Percentiles rank a stretch among this genome's conserved stretches.
phyloP scores from a whole-genome alignment of 2,113 vertebrate genomes.

The Leucosticte australis region DNA sequence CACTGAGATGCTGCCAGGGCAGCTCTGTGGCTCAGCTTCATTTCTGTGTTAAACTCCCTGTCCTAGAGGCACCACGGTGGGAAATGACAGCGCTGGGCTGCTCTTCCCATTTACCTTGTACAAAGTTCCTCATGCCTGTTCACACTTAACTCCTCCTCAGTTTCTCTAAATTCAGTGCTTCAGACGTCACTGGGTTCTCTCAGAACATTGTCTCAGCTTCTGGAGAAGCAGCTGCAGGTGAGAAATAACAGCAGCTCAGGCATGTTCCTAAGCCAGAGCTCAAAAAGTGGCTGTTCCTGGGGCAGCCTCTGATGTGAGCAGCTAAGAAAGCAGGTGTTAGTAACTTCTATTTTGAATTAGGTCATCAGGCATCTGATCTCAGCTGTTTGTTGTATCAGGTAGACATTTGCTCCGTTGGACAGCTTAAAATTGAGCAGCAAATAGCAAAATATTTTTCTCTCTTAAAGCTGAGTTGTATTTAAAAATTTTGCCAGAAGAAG shows the following conservation, averaged over 20 bases:
- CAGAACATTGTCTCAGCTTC: background rate
- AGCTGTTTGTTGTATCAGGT: background rate
- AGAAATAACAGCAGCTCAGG: background rate
- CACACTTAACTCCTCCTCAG: background rate
- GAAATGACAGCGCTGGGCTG: background rate
- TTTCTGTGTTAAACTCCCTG: background rate
- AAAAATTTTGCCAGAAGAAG: background rate
- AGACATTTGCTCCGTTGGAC: background rate
- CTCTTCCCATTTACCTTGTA: background rate
- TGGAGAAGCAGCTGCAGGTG: background rate
- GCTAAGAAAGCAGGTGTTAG: background rate
- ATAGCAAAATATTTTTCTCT: background rate
- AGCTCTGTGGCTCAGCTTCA: background rate
- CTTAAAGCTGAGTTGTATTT: background rate
- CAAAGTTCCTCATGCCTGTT: background rate
- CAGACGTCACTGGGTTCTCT: background rate
- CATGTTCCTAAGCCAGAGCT: background rate
- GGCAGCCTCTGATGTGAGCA: background rate
- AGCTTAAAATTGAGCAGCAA: background rate
- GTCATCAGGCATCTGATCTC: background rate
- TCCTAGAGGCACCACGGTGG: background rate
- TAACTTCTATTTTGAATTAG: background rate
- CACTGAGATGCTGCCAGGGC: background rate
- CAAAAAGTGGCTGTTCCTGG: background rate
- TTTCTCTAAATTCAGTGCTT: background rate